Base-by-base conservation (phyloP, 1,140 invertebrate genomes). In the Cyphomyrmex costatus region DNA sequence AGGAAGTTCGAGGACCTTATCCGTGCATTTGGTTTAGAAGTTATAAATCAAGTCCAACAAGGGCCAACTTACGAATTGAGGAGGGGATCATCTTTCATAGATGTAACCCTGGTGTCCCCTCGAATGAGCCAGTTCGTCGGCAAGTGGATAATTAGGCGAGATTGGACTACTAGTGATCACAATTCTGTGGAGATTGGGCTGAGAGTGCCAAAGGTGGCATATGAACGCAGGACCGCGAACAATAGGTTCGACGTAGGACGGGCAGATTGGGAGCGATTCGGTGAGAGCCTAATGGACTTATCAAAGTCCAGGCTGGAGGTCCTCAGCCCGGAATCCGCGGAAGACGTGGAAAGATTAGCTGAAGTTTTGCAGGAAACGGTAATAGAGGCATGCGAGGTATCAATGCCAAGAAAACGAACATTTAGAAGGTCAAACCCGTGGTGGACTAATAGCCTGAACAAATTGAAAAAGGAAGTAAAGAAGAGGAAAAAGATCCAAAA, bases 21-120 rank as follows among this genome's bases (percentile, higher is more conserved):
- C 0, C 1, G 16, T 0, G 36, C 61, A 0, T 7, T 5, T 1
- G 19, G 7, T 0, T 0, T 0, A 0, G 21, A 46, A 0, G n/a
- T n/a, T n/a, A 1, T 74, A 0, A 74, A 74, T 6, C 7, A 61
- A 0, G 14, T 3, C 10, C 0, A 6, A 0, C 33, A 77, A 3
- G 3, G 6, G 0, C n/a, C 53, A 2, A 76, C 53, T 0, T 36
- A 19, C 4, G 3, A 4, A 2, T 12, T 21, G 12, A 0, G 0
- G 3, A 19, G 58, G 19, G 36, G 14, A 0, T 12, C 58, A 5
- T 78, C 58, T 5, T 36, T 24, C 3, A 76, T 60, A 0, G 73
- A 76, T 14, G 30, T 76, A 0, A 76, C 73, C 8, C 4, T 60
- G 0, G 2, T 12, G 0, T 58, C 33, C 0, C 2, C 1, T n/a